Evolutionary conservation across 2,113 vertebrate genomes (phyloP).

Genomic region (Suncus etruscus): DNA sequence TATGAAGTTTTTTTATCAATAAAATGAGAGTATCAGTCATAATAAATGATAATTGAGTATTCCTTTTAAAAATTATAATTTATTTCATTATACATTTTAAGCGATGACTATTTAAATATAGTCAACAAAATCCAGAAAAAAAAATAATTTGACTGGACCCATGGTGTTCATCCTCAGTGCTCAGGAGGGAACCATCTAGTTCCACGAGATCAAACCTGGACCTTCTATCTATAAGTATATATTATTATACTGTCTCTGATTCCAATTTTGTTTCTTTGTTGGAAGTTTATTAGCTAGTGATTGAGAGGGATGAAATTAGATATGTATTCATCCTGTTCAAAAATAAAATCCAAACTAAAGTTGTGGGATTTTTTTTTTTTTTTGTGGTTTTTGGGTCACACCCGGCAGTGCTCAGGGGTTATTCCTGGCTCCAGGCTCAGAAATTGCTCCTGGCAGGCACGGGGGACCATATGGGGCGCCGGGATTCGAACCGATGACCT

Average conservation of each 20-base stretch:
- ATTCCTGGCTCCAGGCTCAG: too few relatives aligned
- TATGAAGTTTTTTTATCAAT: neutral
- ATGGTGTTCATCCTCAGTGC: too few relatives aligned
- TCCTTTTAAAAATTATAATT: constrained; percentile 41
- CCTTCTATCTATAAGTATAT: too few relatives aligned
- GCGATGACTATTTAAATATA: constrained; percentile 6
- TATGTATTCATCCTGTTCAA: neutral
- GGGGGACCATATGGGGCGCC: too few relatives aligned
- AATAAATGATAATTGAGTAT: constrained; percentile 34
- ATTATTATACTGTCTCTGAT: too few relatives aligned
- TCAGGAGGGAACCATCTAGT: too few relatives aligned
- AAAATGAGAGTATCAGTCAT: constrained; percentile 34
- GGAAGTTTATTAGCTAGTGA: neutral
- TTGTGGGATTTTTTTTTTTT: too few relatives aligned
- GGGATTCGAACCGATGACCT: too few relatives aligned
- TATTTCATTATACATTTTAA: constrained; percentile 38
- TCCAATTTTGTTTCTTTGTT: constrained; percentile 38
- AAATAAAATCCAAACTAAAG: constrained; percentile 47
- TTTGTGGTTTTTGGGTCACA: too few relatives aligned
- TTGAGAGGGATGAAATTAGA: constrained; percentile 27
- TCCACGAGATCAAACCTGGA: too few relatives aligned
- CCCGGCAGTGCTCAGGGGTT: too few relatives aligned
- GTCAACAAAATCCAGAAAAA: neutral
- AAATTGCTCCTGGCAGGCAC: too few relatives aligned
- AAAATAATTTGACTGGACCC: neutral